Evolutionary conservation across 2,113 vertebrate genomes (phyloP).

Genomic region (Pelecanus crispus): DNA sequence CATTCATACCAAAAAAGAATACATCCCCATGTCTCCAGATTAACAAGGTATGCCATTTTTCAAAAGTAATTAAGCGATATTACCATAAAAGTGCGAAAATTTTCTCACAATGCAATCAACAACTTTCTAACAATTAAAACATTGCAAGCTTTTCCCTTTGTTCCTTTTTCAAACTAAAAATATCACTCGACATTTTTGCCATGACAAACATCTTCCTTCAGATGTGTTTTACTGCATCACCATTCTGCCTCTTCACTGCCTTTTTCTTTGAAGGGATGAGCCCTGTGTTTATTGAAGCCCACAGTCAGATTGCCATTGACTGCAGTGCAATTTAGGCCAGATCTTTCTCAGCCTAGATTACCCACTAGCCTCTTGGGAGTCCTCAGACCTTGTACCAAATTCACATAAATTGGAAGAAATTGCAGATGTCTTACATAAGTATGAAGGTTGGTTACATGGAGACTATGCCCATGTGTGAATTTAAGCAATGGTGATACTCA

Average conservation of each 20-base stretch:
- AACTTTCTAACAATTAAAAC: not conserved
- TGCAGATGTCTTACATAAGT: not conserved
- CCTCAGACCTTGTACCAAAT: not conserved
- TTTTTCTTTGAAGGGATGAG: not conserved
- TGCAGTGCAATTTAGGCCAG: not conserved
- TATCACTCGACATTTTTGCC: not conserved
- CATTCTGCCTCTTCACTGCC: not conserved
- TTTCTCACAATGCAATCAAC: not conserved
- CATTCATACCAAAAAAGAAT: not conserved
- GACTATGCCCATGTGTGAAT: rapidly evolving
- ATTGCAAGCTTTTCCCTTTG: not conserved
- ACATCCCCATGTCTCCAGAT: not conserved
- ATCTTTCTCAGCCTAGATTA: not conserved
- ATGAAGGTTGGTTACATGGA: not conserved
- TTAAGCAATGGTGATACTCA: not conserved
- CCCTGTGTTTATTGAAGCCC: not conserved
- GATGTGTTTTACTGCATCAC: not conserved
- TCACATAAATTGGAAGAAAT: not conserved
- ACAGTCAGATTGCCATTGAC: not conserved
- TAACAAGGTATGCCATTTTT: not conserved
- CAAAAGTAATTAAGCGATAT: not conserved
- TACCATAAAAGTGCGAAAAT: not conserved
- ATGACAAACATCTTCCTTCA: not conserved
- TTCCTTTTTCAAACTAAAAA: not conserved
- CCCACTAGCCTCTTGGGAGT: not conserved